These are phyloP conservation scores for Rhyzopertha dominica DNA, from an alignment of 1,140 invertebrate species.

Conservation along the genomic window DNA sequence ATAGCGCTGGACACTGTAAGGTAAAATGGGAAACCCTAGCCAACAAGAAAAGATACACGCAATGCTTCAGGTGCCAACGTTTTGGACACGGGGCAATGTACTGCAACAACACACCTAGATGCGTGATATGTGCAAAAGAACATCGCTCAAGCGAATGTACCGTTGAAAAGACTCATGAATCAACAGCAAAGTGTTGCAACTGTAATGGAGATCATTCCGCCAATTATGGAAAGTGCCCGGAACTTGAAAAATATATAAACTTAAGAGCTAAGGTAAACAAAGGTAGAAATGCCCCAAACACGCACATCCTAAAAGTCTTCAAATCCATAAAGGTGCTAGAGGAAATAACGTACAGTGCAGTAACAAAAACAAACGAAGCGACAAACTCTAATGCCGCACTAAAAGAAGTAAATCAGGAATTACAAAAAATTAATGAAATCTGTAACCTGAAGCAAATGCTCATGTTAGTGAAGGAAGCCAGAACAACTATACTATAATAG, in stretches of 20 bases:
- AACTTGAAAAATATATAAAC: not conserved
- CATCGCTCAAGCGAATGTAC: constrained; percentile 7
- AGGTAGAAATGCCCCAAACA: too few species aligned
- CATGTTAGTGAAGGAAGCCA: too few species aligned
- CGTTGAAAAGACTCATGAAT: too few species aligned
- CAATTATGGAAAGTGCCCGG: not conserved
- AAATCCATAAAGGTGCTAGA: too few species aligned
- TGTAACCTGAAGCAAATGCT: not conserved
- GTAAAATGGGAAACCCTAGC: not conserved
- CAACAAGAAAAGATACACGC: constrained; percentile 13
- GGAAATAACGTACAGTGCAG: too few species aligned
- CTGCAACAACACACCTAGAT: constrained; percentile 19
- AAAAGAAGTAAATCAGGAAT: not conserved
- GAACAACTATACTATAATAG: too few species aligned
- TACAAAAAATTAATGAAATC: not conserved
- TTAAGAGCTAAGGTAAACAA: not conserved
- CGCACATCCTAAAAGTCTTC: too few species aligned
- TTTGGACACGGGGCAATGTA: constrained; percentile 21
- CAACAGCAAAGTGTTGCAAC: not conserved
- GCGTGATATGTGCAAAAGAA: constrained; percentile 15
- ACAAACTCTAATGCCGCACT: too few species aligned
- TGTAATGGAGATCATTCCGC: constrained; percentile 1
- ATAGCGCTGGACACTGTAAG: not conserved
- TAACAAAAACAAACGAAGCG: too few species aligned
- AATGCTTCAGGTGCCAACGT: constrained; percentile 29